phyloP scores from a whole-genome alignment of 2,113 vertebrate genomes.

The Grammomys dolichurus region DNA sequence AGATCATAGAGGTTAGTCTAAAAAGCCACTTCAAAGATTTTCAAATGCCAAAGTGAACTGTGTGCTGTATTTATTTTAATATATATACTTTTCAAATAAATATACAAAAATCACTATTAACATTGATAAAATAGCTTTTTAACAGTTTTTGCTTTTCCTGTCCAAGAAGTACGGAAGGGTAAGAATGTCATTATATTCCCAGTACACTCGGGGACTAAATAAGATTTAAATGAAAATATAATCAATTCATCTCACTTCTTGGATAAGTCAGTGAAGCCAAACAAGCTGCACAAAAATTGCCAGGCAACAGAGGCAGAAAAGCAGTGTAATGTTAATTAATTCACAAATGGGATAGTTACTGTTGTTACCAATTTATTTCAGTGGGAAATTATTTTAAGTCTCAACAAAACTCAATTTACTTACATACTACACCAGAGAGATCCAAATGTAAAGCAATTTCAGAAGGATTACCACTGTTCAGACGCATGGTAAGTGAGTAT shows the following conservation, averaged over 20 bases:
- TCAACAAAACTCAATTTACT: background rate
- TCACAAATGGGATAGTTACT: conserved; percentile 1
- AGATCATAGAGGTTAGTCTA: background rate
- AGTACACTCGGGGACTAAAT: background rate
- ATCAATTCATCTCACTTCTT: conserved; percentile 1
- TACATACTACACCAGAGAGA: background rate
- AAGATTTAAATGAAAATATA: background rate
- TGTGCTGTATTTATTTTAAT: conserved; percentile 11
- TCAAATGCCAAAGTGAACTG: conserved; percentile 41
- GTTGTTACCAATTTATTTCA: conserved; percentile 5
- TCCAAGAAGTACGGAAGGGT: background rate
- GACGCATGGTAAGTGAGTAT: background rate
- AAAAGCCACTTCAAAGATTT: conserved; percentile 48
- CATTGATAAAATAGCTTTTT: background rate
- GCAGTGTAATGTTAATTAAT: conserved; percentile 24
- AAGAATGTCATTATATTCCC: background rate
- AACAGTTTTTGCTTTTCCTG: background rate
- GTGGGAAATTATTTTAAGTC: conserved; percentile 4
- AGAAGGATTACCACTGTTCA: background rate
- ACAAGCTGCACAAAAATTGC: background rate
- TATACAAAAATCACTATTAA: background rate
- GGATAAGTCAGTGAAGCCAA: background rate
- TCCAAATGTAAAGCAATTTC: conserved; percentile 42
- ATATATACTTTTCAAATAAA: conserved; percentile 39
- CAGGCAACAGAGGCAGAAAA: conserved; percentile 52